phyloP scores from a whole-genome alignment of 2,797 vertebrate genomes.

The Chelidonichthys spinosus region DNA sequence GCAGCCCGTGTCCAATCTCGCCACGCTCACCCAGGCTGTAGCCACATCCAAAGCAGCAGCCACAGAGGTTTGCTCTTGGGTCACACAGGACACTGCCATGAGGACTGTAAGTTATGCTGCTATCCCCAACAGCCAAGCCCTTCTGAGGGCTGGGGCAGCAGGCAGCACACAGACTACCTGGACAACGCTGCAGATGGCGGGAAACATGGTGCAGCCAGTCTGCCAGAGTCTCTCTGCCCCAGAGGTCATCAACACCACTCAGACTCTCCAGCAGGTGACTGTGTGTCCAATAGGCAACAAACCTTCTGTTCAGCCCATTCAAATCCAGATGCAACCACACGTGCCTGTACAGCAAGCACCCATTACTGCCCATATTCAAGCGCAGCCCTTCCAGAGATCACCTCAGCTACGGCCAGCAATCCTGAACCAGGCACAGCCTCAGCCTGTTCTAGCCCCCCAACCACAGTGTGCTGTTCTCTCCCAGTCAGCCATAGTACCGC shows the following conservation, averaged over 20 bases:
- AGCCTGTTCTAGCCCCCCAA: slow-evolving; percentile 65
- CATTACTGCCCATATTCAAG: slow-evolving; percentile 74
- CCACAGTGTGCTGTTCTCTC: slow-evolving; percentile 78
- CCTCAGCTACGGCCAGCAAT: slow-evolving; percentile 75
- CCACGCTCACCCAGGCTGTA: slow-evolving; percentile 70
- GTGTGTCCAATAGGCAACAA: slow-evolving; percentile 83
- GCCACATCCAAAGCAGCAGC: slow-evolving; percentile 65
- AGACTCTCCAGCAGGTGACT: slow-evolving; percentile 80
- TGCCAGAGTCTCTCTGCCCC: slow-evolving; percentile 82
- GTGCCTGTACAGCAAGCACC: slow-evolving; percentile 79
- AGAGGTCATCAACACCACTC: slow-evolving; percentile 72
- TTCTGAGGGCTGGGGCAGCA: slow-evolving; percentile 86
- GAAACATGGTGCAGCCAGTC: slow-evolving; percentile 95
- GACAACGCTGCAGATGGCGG: slow-evolving; percentile 95
- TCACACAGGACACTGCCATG: slow-evolving; percentile 72
- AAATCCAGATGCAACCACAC: slow-evolving; percentile 82
- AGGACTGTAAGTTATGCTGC: slow-evolving; percentile 72
- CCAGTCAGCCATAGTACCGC: slow-evolving; percentile 75
- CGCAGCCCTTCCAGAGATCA: slow-evolving; percentile 70
- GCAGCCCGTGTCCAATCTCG: slow-evolving; percentile 60
- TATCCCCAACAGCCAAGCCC: slow-evolving; percentile 73
- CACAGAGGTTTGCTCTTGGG: slow-evolving; percentile 73
- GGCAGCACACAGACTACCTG: slow-evolving; percentile 98
- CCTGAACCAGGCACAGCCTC: slow-evolving; percentile 66
- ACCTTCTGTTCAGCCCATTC: slow-evolving; percentile 82